Percentiles rank a stretch among this genome's conserved stretches.
phyloP scores from a whole-genome alignment of 2,113 vertebrate species.

The Andinoacara biseriatus region DNA sequence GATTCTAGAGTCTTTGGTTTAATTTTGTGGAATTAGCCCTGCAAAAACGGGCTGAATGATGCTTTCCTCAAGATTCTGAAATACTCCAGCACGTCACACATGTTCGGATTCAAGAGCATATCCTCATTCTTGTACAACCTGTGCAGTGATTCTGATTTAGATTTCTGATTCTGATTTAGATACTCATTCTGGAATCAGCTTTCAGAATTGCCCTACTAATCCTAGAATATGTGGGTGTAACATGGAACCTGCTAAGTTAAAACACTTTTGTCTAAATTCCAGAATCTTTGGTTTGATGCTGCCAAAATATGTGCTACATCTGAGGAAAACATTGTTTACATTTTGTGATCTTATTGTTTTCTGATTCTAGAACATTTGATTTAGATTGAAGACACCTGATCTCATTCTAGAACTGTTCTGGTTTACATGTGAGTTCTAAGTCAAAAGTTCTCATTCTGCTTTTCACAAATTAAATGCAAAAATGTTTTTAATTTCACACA shows the following conservation, averaged over 20 bases:
- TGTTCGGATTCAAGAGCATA: no score
- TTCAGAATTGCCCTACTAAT: neutral
- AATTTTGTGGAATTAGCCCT: neutral
- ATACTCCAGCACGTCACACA: neutral
- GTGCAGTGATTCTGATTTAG: no score
- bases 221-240: accelerated
- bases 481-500: neutral
- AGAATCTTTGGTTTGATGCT: neutral
- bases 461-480: neutral
- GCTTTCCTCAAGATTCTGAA: neutral
- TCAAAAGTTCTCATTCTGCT: neutral
- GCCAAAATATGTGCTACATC: neutral
- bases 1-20: neutral
- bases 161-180: no score
- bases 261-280: neutral
- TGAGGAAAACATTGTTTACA: neutral
- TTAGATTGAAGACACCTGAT: neutral
- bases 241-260: neutral
- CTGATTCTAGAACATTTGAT: neutral
- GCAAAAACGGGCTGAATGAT: neutral
- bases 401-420: neutral
- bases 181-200: no score
- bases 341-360: neutral
- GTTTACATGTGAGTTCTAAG: neutral
- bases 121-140: no score